Conservation (phyloP, 2,113 vertebrate species). For the Cygnus buccinator region DNA sequence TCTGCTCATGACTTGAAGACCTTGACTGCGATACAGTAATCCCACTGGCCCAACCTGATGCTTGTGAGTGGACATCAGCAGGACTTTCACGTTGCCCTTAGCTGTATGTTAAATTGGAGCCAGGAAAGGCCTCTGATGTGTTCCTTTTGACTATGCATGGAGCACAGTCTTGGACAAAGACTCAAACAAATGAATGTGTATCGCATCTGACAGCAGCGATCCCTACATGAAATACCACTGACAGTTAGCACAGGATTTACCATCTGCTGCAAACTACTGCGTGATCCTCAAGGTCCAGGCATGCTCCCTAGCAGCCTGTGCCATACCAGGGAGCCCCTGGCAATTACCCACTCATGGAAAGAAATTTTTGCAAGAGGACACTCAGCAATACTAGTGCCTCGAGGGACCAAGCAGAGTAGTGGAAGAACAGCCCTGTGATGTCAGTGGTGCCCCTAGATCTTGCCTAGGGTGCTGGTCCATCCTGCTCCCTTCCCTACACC, state of each 20-base stretch:
- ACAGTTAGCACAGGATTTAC: not conserved
- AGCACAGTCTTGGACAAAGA: not conserved
- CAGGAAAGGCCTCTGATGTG: not conserved
- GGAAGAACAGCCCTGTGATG: accelerated
- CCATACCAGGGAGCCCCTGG: not conserved
- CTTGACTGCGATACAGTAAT: not conserved
- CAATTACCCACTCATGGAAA: not conserved
- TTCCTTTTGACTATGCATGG: not conserved
- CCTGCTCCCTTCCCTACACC: not conserved
- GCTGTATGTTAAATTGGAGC: not conserved
- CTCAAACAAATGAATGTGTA: not conserved
- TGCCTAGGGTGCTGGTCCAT: not conserved
- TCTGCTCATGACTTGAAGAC: not conserved
- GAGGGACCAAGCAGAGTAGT: accelerated
- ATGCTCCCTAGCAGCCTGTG: not conserved
- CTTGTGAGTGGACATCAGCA: not conserved
- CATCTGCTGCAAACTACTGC: not conserved
- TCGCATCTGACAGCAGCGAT: not conserved
- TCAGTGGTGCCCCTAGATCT: not conserved
- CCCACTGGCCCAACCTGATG: not conserved
- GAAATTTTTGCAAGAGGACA: not conserved
- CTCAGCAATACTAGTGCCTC: not conserved
- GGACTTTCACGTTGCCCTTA: not conserved
- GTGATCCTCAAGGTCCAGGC: not conserved
- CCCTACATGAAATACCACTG: not conserved